Base-by-base conservation (phyloP, 2,888 invertebrate species). In the Hirtodrosophila trivittata region DNA sequence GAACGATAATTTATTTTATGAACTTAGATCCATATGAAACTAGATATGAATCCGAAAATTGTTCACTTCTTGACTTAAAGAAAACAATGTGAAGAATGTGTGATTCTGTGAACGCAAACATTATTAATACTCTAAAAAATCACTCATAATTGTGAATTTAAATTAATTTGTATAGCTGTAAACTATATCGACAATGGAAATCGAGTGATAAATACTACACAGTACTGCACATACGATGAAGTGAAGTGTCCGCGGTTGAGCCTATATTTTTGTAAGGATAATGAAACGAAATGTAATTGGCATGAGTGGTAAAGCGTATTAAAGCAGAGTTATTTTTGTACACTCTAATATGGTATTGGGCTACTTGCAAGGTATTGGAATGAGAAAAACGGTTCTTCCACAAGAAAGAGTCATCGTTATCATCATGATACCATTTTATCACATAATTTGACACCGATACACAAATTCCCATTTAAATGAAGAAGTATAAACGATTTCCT, bases 291-390 rank as follows among this genome's bases (percentile, higher is more conserved):
- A 28, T 69, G 80, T 43, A 66, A 73, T 78, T 80, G 64, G 80
- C 83, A 70, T 85, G 86, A 85, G 41, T 49, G 60, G 66, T 28
- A 66, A 67, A 57, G 74, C 41, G 43, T 51, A 58, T 62, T 51
- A 52, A 71, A 69, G 73, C 62, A 57, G 73, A 80, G 80, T 54
- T 80, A 80, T 80, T 80, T 80, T 80, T 80, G 42, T 86, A 80
- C 56, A 76, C 66, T 54, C 66, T 39, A 55, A 57, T 9, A 74
- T 66, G 81, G 70, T 41, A 63, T 55, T 41, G 86, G 71, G 80
- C 65, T 64, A 83, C 57, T 52, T 66, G 74, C 57, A 70, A 50
- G 81, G 80, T 67, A 80, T 83, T 70, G 81, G 80, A 70, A 52
- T 83, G 86, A 64, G 39, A 59, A 6, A 49, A 63, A 50, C 39